Base-by-base conservation (phyloP, 2,888 invertebrate genomes). In the Zygothrica quintamaculata region DNA sequence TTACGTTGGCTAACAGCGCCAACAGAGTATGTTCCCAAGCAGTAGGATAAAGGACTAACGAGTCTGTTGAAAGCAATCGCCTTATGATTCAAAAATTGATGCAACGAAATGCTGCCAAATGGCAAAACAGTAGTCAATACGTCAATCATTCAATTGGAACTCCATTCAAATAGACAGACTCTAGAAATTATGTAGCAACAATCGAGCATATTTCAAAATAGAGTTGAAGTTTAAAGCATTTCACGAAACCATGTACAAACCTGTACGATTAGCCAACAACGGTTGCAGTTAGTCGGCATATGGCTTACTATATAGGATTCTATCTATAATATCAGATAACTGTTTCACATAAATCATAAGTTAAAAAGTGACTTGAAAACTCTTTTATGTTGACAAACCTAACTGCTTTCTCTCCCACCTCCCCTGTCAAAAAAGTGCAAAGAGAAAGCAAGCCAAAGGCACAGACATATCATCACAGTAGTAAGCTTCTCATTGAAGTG, bases 401-500 rank as follows among this genome's bases (percentile, higher is more conserved):
- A n/a, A n/a, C n/a, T n/a, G n/a, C n/a, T n/a, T n/a, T n/a, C n/a
- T n/a, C n/a, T n/a, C n/a, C n/a, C n/a, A n/a, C n/a, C n/a, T n/a
- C n/a, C n/a, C n/a, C n/a, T n/a, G n/a, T n/a, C n/a, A n/a, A n/a
- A n/a, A n/a, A n/a, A n/a, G n/a, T n/a, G n/a, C n/a, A n/a, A n/a
- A n/a, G 76, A 65, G 66, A 81, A 69, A 53, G 15, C 18, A 55
- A 52, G 52, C 53, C 65, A 48, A 40, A 36, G 39, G 33, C 29
- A n/a, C n/a, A 68, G 67, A 37, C 65, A 55, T 74, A 60, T 65
- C 64, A 65, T 61, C 65, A 39, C 79, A 56, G 34, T 8, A 37
- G 57, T 46, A 70, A 74, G 60, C 59, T 65, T 53, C 48, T 36
- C 44, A 66, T 50, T 66, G 46, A 61, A 67, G 74, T 77, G 74